A percentile compares a stretch with the other conserved stretches of the same genome.
Evolutionary conservation across 1,140 invertebrate species (phyloP).

Genomic region (Medauroidea extradentata): DNA sequence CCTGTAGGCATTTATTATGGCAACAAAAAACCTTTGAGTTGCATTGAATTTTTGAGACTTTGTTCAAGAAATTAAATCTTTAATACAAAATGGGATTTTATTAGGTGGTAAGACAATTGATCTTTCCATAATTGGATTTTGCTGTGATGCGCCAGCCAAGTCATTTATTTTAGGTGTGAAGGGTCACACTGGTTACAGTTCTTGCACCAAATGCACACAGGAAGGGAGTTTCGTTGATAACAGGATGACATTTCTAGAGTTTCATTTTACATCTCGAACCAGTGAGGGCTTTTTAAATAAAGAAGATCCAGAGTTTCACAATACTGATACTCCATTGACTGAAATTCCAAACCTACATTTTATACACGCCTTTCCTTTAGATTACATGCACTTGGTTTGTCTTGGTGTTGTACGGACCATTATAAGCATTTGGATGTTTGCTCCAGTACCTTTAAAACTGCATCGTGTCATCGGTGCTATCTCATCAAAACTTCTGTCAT

Average conservation of each 20-base stretch:
- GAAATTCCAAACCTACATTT: slow-evolving; percentile 23
- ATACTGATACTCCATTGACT: slow-evolving; percentile 14
- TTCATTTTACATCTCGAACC: slow-evolving; percentile 11
- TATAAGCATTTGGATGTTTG: slow-evolving; percentile 25
- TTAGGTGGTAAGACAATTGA: not conserved
- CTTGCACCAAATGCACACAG: slow-evolving; percentile 12
- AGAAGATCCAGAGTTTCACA: slow-evolving; percentile 22
- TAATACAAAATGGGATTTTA: slow-evolving; percentile 5
- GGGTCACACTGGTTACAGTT: slow-evolving; percentile 6
- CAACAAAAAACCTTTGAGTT: slow-evolving; percentile 14
- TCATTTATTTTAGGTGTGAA: slow-evolving; percentile 13
- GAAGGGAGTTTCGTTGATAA: slow-evolving; percentile 3
- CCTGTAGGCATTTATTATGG: slow-evolving; percentile 19
- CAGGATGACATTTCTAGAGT: slow-evolving; percentile 9
- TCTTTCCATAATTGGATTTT: slow-evolving; percentile 9
- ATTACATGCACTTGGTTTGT: slow-evolving; percentile 36
- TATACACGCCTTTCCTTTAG: slow-evolving; percentile 29
- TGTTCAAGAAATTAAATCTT: slow-evolving; percentile 16
- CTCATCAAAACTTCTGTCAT: too few relatives aligned
- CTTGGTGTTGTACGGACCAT: slow-evolving; percentile 32
- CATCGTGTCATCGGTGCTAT: too few relatives aligned
- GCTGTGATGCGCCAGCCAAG: slow-evolving; percentile 17
- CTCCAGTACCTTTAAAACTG: too few relatives aligned
- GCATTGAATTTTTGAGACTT: slow-evolving; percentile 22
- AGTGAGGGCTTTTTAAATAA: slow-evolving; percentile 20